Evolutionary conservation across 2,113 vertebrate species (phyloP), one percentile per base, ranked within the genome.

Genomic region (Ondatra zibethicus): DNA sequence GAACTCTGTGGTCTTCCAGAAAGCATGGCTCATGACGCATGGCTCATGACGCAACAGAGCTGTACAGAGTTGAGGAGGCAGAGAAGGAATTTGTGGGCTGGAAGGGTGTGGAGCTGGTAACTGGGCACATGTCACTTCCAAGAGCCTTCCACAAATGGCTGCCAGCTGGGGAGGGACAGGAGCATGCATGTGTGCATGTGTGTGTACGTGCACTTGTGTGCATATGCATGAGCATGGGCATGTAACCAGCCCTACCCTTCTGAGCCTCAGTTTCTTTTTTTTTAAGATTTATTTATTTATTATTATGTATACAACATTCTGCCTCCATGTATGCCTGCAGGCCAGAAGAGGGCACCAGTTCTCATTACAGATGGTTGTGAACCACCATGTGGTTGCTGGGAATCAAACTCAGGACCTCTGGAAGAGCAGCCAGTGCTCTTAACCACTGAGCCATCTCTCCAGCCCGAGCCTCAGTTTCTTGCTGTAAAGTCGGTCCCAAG

Each of bases 171-270:
- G 27, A 86, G 84, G 29, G 47, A 42, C 61, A 66, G 13, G 5
- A 58, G 55, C 55, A 58, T 58, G 55, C 55, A 58, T 19, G 58
- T 58, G 55, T 21, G 27, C 3, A 12, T 42, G n/a, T 27, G 50
- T 29, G 5, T 27, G n/a, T 25, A 50, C 13, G 14, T 11, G 31
- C 4, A 29, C 25, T 4, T 45, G 16, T 19, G 4, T 33, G 39
- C 52, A 78, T 47, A 21, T 39, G 55, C 5, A 1, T 47, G 8
- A 36, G 16, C 42, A 47, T 31, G 39, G 1, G 39, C 6, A 3
- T 86, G 84, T 23, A 3, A 25, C 0, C 27, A 11, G 0, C 17
- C 5, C 10, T 31, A 1, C 2, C 7, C 16, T 47, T 16, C 12
- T 7, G 17, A 50, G 29, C 42, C 92, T 89, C 94, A 9, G 47